Conservation (phyloP, 2,797 vertebrate genomes). For the Fistularia commersonii region DNA sequence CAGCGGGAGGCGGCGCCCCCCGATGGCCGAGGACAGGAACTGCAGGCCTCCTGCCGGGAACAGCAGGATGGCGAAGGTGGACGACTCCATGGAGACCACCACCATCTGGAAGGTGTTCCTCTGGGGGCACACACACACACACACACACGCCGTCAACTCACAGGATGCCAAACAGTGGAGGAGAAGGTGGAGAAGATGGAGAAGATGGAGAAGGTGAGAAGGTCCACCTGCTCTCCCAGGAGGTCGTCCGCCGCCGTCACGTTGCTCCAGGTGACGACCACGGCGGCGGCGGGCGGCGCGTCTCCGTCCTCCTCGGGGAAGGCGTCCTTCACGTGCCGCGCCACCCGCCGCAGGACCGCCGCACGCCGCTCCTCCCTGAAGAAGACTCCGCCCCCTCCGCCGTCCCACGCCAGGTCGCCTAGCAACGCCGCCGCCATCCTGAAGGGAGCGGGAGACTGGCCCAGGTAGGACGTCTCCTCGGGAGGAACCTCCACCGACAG, state of each 20-base stretch:
- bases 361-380: slow-evolving; percentile 81
- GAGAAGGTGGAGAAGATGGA: too few relatives aligned
- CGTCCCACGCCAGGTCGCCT: slow-evolving; percentile 84
- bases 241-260: slow-evolving; percentile 65
- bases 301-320: slow-evolving; percentile 70
- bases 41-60: slow-evolving; percentile 83
- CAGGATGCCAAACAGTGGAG: too few relatives aligned
- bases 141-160: too few relatives aligned
- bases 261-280: slow-evolving; percentile 88
- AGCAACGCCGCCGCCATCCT: slow-evolving; percentile 81
- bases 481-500: slow-evolving; percentile 75
- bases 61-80: slow-evolving; percentile 84
- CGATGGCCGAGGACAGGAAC: slow-evolving; percentile 76
- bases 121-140: too few relatives aligned
- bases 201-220: background rate
- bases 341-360: slow-evolving; percentile 56
- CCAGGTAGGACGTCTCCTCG: slow-evolving; percentile 73
- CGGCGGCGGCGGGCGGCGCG: slow-evolving; percentile 63
- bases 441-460: slow-evolving; percentile 79
- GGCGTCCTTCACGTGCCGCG: slow-evolving; percentile 68
- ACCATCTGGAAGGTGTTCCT: slow-evolving; percentile 92
- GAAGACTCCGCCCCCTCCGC: slow-evolving; percentile 77
- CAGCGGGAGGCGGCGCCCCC: slow-evolving; percentile 54
- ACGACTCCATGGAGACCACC: slow-evolving; percentile 73
- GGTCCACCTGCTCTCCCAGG: slow-evolving; percentile 53